A percentile compares a stretch with the other conserved stretches of the same genome.
Evolutionary conservation across 2,888 invertebrate genomes (phyloP).

Genomic region (Cephus runcator): DNA sequence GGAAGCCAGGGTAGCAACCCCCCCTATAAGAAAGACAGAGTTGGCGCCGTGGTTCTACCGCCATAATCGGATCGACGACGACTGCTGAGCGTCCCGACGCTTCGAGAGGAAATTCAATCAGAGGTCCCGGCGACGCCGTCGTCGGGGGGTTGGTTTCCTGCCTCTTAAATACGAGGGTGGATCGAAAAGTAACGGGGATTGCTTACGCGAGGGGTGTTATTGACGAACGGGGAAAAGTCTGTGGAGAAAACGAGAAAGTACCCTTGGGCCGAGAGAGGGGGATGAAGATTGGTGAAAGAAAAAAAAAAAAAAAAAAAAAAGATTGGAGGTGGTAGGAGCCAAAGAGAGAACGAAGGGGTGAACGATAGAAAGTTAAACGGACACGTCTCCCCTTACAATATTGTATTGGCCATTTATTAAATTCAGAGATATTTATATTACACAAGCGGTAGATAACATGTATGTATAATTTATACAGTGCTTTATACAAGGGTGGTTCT

Average conservation of each 20-base stretch:
- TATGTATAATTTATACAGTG: constrained; percentile 65
- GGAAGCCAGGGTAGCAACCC: background rate
- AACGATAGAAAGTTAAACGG: background rate
- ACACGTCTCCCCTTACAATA: constrained; percentile 27
- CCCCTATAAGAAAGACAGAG: background rate
- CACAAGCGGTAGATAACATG: constrained; percentile 63
- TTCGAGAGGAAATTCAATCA: constrained; percentile 30
- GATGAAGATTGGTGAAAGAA: background rate
- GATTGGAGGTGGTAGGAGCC: background rate
- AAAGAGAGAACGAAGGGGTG: background rate
- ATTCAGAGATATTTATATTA: constrained; percentile 59
- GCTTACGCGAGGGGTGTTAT: constrained; percentile 2
- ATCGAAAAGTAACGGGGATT: constrained; percentile 32
- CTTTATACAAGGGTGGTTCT: constrained; percentile 21
- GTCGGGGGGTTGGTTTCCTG: background rate
- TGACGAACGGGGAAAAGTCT: background rate
- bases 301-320: too few species aligned
- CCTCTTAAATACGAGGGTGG: constrained; percentile 37
- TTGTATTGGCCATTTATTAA: constrained; percentile 60
- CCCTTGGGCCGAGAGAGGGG: background rate
- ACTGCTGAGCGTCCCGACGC: constrained; percentile 9
- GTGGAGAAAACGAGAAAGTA: background rate
- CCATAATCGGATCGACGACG: constrained; percentile 14
- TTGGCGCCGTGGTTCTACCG: constrained; percentile 11
- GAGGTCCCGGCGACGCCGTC: background rate